Evolutionary conservation across 2,113 vertebrate genomes (phyloP), one percentile per base, ranked within the genome.

Genomic region (Brachyistius frenatus): DNA sequence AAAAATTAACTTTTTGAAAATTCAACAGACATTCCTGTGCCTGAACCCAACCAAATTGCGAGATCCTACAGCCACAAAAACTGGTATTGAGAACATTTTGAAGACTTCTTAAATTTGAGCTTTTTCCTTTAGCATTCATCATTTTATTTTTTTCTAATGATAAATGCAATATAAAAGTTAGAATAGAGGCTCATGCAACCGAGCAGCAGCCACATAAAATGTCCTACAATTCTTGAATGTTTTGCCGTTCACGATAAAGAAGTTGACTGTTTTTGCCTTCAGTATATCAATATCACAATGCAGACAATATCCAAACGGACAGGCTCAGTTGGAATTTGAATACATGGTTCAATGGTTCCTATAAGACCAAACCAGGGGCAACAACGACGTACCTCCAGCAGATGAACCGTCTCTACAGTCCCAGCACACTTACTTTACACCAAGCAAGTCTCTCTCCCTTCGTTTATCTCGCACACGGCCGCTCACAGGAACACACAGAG

Each of bases 1-100:
- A 3, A 31, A 63, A 63, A 50, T 16, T 35, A 72, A 47, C 41
- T 36, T 67, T 30, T 67, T 57, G 75, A 41, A 16, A 82, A 71
- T 74, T 71, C 35, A 72, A 53, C 5, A 55, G 30, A 55, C 14
- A 3, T n/a, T 58, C 41, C 33, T 9, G 16, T 5, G 66, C 55
- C 66, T 16, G 23, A 23, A 23, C 23, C 1, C 1, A 23, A 23
- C 23, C 23, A 23, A 23, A 23, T 23, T 23, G 23, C 23, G 23
- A 23, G 23, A 23, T 23, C 23, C 23, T 23, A 23, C 1, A 23
- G 23, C 23, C 41, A 44, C 41, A 41, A 9, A 41, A 41, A 7
- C 8, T 41, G 39, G 39, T 41, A 44, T 44, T 44, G 13, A 13
- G 41, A 9, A 44, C 10, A 44, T 2, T 23, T 23, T 23, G 23